phyloP scores from a whole-genome alignment of 2,888 invertebrate species.

The Dynastes maya region DNA sequence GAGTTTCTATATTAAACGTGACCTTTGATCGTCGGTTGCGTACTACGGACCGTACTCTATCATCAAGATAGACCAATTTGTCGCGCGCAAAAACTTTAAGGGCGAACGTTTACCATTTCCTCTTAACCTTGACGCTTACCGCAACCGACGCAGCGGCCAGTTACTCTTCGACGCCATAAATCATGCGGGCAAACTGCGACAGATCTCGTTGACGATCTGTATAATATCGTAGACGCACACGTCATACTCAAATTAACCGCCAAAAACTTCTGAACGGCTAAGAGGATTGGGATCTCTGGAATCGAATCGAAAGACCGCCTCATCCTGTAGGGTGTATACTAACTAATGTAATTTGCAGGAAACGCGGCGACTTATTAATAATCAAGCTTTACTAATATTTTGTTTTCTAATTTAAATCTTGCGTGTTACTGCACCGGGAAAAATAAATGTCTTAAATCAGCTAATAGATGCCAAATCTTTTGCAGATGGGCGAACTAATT shows the following conservation, averaged over 20 bases:
- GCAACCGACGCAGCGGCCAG: constrained; percentile 2
- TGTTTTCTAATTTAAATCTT: neutral
- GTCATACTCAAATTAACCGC: constrained; percentile 9
- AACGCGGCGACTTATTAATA: neutral
- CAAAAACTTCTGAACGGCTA: constrained; percentile 13
- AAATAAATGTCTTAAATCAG: too few species aligned
- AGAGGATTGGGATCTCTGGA: neutral
- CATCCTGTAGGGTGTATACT: neutral
- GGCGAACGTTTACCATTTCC: neutral
- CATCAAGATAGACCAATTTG: constrained; percentile 21
- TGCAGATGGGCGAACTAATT: too few species aligned
- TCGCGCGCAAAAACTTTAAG: constrained; percentile 18
- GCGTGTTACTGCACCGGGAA: too few species aligned
- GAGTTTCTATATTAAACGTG: constrained; percentile 24
- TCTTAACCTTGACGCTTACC: neutral
- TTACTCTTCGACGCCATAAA: constrained; percentile 18
- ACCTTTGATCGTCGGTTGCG: constrained; percentile 6
- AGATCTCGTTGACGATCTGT: neutral
- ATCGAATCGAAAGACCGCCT: neutral
- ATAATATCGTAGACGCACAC: neutral
- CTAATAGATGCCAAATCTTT: too few species aligned
- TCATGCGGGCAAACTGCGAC: neutral
- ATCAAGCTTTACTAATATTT: neutral
- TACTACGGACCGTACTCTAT: constrained; percentile 24
- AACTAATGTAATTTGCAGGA: neutral